Conservation (phyloP, 2,797 vertebrate species). For the Coreius guichenoti region DNA sequence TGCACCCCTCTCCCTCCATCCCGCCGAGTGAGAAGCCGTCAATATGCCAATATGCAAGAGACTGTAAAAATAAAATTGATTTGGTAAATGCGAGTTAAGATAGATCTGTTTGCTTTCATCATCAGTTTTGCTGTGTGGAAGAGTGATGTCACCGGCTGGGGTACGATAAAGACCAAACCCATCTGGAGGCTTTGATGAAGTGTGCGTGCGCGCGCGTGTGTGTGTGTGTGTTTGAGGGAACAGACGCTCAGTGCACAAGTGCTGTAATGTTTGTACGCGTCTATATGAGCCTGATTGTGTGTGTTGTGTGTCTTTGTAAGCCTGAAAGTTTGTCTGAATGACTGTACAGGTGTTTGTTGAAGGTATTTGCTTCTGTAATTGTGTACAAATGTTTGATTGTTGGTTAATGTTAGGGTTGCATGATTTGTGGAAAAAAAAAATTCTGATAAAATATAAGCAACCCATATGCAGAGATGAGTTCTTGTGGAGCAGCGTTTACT, state of each 20-base stretch:
- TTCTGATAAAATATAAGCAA: neutral
- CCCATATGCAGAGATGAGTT: neutral
- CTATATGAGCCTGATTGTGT: neutral
- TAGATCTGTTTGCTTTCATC: constrained; percentile 99
- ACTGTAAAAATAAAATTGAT: constrained; percentile 99
- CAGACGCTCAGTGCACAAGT: neutral
- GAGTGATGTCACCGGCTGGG: constrained; percentile 98
- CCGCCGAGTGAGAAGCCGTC: constrained; percentile 80
- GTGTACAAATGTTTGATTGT: neutral
- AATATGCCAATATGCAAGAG: constrained; percentile 97
- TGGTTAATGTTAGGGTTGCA: neutral
- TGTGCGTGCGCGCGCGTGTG: constrained; percentile 79
- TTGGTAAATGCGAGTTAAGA: constrained; percentile 99
- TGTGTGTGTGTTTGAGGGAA: neutral
- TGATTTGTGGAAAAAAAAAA: neutral
- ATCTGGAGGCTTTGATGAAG: constrained; percentile 94
- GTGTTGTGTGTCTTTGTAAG: neutral
- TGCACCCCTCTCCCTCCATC: constrained; percentile 45
- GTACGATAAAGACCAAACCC: constrained; percentile 94
- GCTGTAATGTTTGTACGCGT: constrained; percentile 1
- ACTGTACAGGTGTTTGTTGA: neutral
- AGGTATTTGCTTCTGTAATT: neutral
- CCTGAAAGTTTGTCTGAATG: neutral
- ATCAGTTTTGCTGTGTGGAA: constrained; percentile 92
- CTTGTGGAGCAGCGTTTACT: neutral